phyloP scores from a whole-genome alignment of 2,888 invertebrate genomes.

The Chromoteleia sp. region DNA sequence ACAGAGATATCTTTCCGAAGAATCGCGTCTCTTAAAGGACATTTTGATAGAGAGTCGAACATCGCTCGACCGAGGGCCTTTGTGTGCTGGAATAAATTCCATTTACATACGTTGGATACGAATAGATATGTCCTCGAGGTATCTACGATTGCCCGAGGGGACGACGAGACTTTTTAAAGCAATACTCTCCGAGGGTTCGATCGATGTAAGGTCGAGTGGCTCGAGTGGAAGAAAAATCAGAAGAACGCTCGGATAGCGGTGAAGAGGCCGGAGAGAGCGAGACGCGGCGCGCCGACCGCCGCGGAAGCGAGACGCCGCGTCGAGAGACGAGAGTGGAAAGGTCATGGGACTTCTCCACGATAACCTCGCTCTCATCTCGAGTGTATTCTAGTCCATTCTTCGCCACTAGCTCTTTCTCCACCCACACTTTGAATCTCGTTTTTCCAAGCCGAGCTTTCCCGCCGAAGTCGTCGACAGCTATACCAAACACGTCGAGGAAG shows the following conservation, averaged over 20 bases:
- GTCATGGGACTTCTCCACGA: constrained; percentile 69
- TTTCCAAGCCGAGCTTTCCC: constrained; percentile 65
- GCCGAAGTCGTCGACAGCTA: constrained; percentile 2
- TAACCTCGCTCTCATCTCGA: constrained; percentile 69
- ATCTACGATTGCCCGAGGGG: constrained; percentile 66
- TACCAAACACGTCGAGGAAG: not conserved
- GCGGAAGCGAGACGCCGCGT: constrained; percentile 19
- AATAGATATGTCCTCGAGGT: constrained; percentile 72
- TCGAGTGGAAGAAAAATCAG: constrained; percentile 61
- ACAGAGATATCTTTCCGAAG: constrained; percentile 66
- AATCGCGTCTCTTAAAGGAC: constrained; percentile 68
- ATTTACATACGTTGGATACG: constrained; percentile 74
- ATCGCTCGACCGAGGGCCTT: constrained; percentile 69
- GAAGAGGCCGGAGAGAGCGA: constrained; percentile 39
- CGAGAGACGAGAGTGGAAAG: constrained; percentile 40
- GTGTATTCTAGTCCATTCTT: constrained; percentile 72
- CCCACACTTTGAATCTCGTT: constrained; percentile 69
- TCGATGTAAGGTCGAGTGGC: constrained; percentile 69
- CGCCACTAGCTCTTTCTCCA: constrained; percentile 39
- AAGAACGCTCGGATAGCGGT: constrained; percentile 34
- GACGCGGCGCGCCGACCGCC: not conserved
- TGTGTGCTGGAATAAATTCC: constrained; percentile 74
- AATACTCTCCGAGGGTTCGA: constrained; percentile 62
- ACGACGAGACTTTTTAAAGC: constrained; percentile 67
- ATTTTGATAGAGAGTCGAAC: constrained; percentile 71